Conservation (phyloP, 64 coral and sea anemone species). For the Dendronephthya gigantea region DNA sequence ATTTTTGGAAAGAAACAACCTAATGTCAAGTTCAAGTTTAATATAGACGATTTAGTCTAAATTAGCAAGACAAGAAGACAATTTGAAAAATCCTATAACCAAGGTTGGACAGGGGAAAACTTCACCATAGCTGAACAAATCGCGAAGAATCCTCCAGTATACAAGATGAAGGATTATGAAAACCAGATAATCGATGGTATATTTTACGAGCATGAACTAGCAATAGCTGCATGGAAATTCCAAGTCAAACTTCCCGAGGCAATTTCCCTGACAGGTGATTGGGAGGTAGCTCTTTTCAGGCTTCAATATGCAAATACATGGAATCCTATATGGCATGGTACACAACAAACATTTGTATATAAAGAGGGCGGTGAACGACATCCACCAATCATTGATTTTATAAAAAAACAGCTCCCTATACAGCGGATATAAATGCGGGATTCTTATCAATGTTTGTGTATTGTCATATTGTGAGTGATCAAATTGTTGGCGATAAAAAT, state of each 20-base stretch:
- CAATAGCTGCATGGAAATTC: neutral
- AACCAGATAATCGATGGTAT: constrained; percentile 19
- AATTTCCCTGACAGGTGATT: neutral
- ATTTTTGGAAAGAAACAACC: neutral
- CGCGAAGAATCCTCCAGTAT: neutral
- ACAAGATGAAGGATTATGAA: constrained; percentile 16
- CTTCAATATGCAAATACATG: constrained; percentile 29
- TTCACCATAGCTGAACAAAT: neutral
- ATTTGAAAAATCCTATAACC: neutral
- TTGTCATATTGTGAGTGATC: neutral
- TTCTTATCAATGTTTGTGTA: neutral
- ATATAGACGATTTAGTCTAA: neutral
- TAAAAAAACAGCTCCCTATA: neutral
- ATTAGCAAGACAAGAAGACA: neutral
- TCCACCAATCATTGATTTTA: too few relatives aligned
- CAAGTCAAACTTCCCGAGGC: neutral
- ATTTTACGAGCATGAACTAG: constrained; percentile 36
- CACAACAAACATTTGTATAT: neutral
- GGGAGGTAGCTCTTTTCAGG: constrained; percentile 25
- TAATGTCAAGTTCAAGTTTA: neutral
- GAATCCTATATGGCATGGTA: constrained; percentile 14
- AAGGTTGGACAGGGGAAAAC: neutral
- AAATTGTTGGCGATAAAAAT: neutral
- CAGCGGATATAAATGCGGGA: neutral
- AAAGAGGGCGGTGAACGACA: too few relatives aligned